Base-by-base conservation (phyloP, 2,113 vertebrate genomes). In the Ophiodon elongatus region DNA sequence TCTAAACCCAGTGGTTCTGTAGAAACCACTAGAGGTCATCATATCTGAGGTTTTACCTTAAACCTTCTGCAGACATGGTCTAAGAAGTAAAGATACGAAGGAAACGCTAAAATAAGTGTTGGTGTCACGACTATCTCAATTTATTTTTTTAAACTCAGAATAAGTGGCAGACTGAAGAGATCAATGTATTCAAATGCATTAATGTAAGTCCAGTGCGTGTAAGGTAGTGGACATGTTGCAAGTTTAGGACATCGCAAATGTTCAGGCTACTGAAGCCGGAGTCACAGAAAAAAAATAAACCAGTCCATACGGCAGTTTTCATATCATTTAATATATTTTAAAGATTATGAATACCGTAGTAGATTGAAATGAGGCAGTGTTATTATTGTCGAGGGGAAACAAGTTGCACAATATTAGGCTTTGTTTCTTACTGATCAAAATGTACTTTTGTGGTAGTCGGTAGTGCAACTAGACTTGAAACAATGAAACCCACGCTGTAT, bases 11-110 rank as follows among this genome's bases (percentile, higher is more conserved):
- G 17, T 17, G 45, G 47, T 59, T 35, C 19, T 64, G 5, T 8
- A 21, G 47, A 52, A 52, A 14, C 65, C 75, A 75, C 71, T 65
- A 62, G 71, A 62, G 13, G 76, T 71, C 57, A 14, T 4, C 69
- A 15, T 31, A n/a, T 47, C 21, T 45, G 2, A 62, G 17, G 17
- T 31, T n/a, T 33, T 33, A 50, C 47, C 19, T 50, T 50, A 50
- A 64, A 39, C 14, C 19, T 29, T 47, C 41, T 74, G 13, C 13
- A 37, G 57, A 39, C 71, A 17, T 29, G 7, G 65, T 52, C 10
- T 15, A 50, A 45, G 21, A 21, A 33, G 25, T 47, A 8, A 33
- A 69, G 31, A 50, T 35, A 6, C 35, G 7, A 70, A 70, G 29
- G 29, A 31, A 52, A n/a, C 19, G 0, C 67, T 33, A 8, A 29